Evolutionary conservation across 2,113 vertebrate species (phyloP).

Genomic region (Hystrix brachyura): DNA sequence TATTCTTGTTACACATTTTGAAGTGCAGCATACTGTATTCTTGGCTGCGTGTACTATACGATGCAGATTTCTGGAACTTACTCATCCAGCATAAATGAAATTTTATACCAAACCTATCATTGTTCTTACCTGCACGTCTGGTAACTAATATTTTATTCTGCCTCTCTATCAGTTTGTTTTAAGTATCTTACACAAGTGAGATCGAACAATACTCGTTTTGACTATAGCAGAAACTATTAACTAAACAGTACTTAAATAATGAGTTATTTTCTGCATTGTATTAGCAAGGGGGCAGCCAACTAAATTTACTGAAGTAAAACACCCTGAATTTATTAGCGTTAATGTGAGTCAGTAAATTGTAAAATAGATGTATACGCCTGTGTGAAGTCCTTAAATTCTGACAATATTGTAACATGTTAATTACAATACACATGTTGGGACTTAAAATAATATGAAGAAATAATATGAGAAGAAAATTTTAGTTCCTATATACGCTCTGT

Average conservation of each 20-base stretch:
- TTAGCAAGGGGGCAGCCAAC: background rate
- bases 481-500: background rate
- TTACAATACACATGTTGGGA: background rate
- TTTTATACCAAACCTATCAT: background rate
- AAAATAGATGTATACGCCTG: background rate
- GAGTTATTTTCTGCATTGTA: background rate
- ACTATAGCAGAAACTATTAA: background rate
- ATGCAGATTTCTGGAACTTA: fast-evolving
- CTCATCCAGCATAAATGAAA: background rate
- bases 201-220: background rate
- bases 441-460: background rate
- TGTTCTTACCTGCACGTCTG: background rate
- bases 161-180: background rate
- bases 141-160: background rate
- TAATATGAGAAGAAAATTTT: background rate
- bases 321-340: background rate
- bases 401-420: background rate
- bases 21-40: background rate
- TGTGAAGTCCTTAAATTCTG: background rate
- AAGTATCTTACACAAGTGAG: background rate
- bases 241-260: background rate
- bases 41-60: background rate
- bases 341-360: conserved; percentile 5
- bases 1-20: background rate
- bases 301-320: background rate